Base-by-base conservation (phyloP, 2,797 vertebrate species). In the Synanceia verrucosa region DNA sequence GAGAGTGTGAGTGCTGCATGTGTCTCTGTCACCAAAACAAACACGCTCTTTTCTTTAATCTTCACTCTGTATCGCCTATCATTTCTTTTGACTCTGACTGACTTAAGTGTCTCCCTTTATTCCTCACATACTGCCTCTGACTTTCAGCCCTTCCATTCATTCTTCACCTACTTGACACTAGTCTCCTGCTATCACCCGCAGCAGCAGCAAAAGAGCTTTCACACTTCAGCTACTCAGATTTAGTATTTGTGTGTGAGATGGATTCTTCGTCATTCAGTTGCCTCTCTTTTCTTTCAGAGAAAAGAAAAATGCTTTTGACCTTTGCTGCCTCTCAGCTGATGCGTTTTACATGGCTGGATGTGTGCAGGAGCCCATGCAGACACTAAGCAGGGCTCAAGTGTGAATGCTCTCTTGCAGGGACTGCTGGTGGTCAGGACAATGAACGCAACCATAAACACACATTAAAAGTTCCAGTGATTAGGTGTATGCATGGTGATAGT, bases 221-320 rank as follows among this genome's bases (percentile, higher is more conserved):
- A 62, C 77, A 71, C 87, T 66, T 67, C 43, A 74, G 79, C 82
- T 74, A 59, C 87, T 83, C 78, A 81, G 70, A 77, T 50, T 53
- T 18, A 6, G 55, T 64, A 52, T 65, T 46, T 46, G 43, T 29
- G 63, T 9, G 7, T 16, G 23, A 4, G 33, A 66, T 41, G 68
- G 59, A 55, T 83, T 70, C 73, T 80, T 76, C n/a, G n/a, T n/a
- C 68, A 44, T 74, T 83, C 67, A 33, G 80, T 81, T 78, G 56
- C 59, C 71, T 83, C 69, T 82, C 63, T 74, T 86, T 79, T 84
- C 68, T 83, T 74, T 50, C 31, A 37, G 41, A 73, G 70, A 61
- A 62, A 56, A 71, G 80, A 44, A 71, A 69, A 62, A 71, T 36
- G 46, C 77, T 81, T 84, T 88, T 83, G 64, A 77, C 82, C 72